Evolutionary conservation across 2,797 vertebrate species (phyloP).

Genomic region (Benthosema pterotum): DNA sequence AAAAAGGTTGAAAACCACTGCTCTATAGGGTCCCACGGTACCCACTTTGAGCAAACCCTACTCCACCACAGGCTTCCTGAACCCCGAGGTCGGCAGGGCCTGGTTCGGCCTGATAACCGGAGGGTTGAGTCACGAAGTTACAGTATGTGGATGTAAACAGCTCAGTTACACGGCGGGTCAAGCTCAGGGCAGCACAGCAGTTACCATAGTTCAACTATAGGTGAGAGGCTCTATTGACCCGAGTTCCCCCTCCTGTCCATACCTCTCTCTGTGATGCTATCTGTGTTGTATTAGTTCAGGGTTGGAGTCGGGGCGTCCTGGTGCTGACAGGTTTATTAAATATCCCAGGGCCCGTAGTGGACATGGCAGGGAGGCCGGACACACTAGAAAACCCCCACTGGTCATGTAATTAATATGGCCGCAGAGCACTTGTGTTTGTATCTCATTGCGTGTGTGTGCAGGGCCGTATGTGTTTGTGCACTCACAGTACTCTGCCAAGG

Average conservation of each 20-base stretch:
- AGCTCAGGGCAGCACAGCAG: conserved; percentile 21
- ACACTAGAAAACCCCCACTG: conserved; percentile 60
- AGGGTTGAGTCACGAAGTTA: not conserved
- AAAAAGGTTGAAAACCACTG: too few species aligned
- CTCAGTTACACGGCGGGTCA: not conserved
- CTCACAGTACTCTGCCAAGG: too few species aligned
- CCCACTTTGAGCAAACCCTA: too few species aligned
- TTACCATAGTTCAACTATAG: conserved; percentile 38
- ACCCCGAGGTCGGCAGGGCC: conserved; percentile 12
- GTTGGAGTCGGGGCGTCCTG: conserved; percentile 59
- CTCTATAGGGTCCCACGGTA: too few species aligned
- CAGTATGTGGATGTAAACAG: too few species aligned
- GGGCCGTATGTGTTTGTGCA: conserved; percentile 16
- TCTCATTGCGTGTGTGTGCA: conserved; percentile 50
- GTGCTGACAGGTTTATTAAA: conserved; percentile 81
- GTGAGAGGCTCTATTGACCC: conserved; percentile 44
- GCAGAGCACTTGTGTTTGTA: conserved; percentile 55
- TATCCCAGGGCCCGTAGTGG: conserved; percentile 65
- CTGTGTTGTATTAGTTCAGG: conserved; percentile 62
- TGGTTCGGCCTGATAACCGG: conserved; percentile 10
- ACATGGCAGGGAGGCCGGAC: conserved; percentile 64
- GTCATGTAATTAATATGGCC: conserved; percentile 75
- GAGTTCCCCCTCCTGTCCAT: conserved; percentile 34
- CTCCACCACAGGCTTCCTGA: not conserved
- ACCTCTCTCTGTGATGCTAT: conserved; percentile 7